Percentiles rank a stretch among this genome's conserved stretches.
phyloP scores from a whole-genome alignment of 2,113 vertebrate genomes.

The Tonatia bakeri region DNA sequence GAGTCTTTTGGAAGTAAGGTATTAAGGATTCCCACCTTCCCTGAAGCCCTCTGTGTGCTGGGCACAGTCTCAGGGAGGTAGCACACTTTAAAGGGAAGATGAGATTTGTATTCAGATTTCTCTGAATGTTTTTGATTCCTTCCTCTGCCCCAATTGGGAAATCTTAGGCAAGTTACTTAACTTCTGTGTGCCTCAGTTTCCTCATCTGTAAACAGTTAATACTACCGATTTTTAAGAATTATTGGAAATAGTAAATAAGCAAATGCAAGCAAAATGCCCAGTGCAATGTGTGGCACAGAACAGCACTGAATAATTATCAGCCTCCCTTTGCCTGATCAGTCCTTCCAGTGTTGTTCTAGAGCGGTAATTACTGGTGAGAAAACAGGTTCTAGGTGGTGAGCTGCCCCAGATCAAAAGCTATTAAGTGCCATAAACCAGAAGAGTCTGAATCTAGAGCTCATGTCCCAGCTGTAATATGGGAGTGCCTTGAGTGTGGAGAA shows the following conservation, averaged over 20 bases:
- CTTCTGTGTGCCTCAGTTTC: neutral
- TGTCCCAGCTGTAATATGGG: neutral
- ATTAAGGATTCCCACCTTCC: neutral
- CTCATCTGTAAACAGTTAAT: neutral
- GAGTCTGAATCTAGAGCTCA: neutral
- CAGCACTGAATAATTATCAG: neutral
- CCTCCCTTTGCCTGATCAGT: neutral
- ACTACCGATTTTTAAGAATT: neutral
- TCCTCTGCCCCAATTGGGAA: neutral
- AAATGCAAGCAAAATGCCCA: neutral
- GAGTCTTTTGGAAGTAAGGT: neutral
- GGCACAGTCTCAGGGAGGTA: neutral
- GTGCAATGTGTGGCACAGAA: neutral
- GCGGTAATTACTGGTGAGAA: neutral
- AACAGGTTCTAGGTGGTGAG: neutral
- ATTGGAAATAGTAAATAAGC: neutral
- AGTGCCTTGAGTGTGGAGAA: neutral
- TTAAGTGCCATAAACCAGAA: neutral
- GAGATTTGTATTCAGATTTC: neutral
- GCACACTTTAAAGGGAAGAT: neutral
- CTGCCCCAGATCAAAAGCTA: neutral
- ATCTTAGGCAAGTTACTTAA: neutral
- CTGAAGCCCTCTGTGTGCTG: neutral
- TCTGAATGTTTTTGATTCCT: neutral
- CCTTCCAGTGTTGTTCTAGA: neutral